Conservation (phyloP, 2,113 vertebrate genomes). For the Argyrosomus japonicus region DNA sequence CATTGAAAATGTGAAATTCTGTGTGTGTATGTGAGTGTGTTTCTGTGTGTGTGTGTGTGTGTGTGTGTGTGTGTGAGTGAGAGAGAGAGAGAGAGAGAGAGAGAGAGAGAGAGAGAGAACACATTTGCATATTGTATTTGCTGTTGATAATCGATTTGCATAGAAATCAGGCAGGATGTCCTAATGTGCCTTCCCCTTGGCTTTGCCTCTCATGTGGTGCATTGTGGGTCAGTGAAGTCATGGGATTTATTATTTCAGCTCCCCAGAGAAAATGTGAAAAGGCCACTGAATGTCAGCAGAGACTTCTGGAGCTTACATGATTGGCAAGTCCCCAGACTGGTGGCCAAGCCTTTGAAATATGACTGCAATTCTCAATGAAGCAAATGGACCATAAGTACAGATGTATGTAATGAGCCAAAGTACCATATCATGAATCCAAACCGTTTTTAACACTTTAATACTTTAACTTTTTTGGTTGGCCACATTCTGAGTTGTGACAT, state of each 20-base stretch:
- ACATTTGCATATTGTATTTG: slow-evolving; percentile 20
- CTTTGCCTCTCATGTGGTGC: slow-evolving; percentile 40
- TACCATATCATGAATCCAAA: background rate
- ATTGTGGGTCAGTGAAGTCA: slow-evolving; percentile 68
- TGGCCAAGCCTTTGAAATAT: slow-evolving; percentile 55
- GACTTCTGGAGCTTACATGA: slow-evolving; percentile 74
- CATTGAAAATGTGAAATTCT: background rate
- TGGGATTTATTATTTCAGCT: slow-evolving; percentile 80
- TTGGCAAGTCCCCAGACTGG: slow-evolving; percentile 68
- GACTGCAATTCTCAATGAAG: slow-evolving; percentile 50
- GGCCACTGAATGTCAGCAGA: slow-evolving; percentile 81
- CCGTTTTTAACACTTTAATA: slow-evolving; percentile 6
- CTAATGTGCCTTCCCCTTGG: slow-evolving; percentile 19
- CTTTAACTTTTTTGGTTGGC: background rate
- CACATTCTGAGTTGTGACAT: background rate
- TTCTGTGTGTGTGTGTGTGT: background rate
- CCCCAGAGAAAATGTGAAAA: slow-evolving; percentile 82
- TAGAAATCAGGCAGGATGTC: slow-evolving; percentile 65
- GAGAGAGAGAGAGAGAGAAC: background rate
- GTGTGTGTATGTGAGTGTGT: too few relatives aligned
- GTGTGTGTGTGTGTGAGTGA: slow-evolving; percentile 21
- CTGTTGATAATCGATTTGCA: slow-evolving; percentile 70
- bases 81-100: too few relatives aligned
- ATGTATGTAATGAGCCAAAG: slow-evolving; percentile 31
- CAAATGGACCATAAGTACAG: background rate